Evolutionary conservation across 1,140 invertebrate species (phyloP).

Genomic region (Caenorhabditis briggsae): DNA sequence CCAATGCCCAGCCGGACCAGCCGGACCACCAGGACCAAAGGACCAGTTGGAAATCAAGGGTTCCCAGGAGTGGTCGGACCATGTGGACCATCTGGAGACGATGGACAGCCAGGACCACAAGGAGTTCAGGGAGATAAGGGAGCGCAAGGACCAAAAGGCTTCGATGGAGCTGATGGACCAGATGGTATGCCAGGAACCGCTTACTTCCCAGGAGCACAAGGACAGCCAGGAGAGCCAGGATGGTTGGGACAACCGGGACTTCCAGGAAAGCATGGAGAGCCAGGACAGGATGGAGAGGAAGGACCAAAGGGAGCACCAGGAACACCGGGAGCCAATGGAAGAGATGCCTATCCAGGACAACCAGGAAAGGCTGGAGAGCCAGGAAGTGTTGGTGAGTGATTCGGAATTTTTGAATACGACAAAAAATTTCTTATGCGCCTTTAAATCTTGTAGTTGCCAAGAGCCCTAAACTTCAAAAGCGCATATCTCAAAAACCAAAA

Average conservation of each 20-base stretch:
- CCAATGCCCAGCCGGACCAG: conserved; percentile 65
- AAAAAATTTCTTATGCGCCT: no score
- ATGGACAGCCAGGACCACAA: conserved; percentile 60
- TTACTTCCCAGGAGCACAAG: conserved; percentile 57
- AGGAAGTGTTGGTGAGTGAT: conserved; percentile 1
- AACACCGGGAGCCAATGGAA: conserved; percentile 53
- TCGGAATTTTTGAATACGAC: not conserved
- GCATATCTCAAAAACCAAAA: no score
- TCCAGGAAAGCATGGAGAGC: conserved; percentile 60
- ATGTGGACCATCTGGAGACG: conserved; percentile 61
- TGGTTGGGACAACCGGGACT: conserved; percentile 56
- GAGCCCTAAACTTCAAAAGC: no score
- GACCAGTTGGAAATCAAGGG: conserved; percentile 63
- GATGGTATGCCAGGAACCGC: conserved; percentile 59
- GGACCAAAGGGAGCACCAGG: conserved; percentile 58
- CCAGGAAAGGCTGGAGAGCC: conserved; percentile 55
- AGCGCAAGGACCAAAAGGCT: conserved; percentile 61
- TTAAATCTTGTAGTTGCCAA: no score
- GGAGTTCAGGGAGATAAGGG: conserved; percentile 62
- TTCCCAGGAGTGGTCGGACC: conserved; percentile 52
- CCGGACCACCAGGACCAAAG: conserved; percentile 66
- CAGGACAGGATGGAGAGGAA: conserved; percentile 48
- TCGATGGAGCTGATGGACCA: conserved; percentile 61
- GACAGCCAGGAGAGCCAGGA: conserved; percentile 63
- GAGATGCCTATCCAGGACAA: conserved; percentile 41